These are phyloP conservation scores for Cynopterus brachyotis DNA, from an alignment of 2,113 vertebrate species.

Conservation along the genomic window DNA sequence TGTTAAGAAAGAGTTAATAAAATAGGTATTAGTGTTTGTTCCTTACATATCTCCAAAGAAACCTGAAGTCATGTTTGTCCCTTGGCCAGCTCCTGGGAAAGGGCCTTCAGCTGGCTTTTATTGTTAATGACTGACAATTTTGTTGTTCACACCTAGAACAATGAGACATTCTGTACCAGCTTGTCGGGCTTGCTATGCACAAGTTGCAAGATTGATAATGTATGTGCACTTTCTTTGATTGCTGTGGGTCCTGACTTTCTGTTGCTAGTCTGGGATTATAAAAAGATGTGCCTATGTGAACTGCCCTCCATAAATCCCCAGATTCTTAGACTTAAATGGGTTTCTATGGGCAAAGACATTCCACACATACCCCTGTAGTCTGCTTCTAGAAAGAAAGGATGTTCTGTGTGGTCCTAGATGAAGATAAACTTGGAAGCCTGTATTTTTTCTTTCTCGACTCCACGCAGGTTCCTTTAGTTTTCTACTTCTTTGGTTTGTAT, in stretches of 20 bases:
- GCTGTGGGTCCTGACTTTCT: neutral
- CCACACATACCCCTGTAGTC: neutral
- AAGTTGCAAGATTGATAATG: neutral
- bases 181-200: neutral
- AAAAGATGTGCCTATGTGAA: neutral
- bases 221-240: neutral
- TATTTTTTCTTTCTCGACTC: neutral
- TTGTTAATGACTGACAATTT: neutral
- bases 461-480: neutral
- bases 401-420: neutral
- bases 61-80: neutral
- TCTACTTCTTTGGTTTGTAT: neutral
- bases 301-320: neutral
- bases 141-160: neutral
- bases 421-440: neutral
- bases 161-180: neutral
- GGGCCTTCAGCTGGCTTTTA: neutral
- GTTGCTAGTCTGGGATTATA: neutral
- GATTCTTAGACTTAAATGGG: neutral
- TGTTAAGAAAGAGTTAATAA: neutral
- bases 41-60: neutral
- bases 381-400: neutral
- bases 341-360: neutral
- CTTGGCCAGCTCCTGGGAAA: neutral
- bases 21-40: neutral